phyloP scores from a whole-genome alignment of 2,888 invertebrate genomes.

The Nomada fucata region DNA sequence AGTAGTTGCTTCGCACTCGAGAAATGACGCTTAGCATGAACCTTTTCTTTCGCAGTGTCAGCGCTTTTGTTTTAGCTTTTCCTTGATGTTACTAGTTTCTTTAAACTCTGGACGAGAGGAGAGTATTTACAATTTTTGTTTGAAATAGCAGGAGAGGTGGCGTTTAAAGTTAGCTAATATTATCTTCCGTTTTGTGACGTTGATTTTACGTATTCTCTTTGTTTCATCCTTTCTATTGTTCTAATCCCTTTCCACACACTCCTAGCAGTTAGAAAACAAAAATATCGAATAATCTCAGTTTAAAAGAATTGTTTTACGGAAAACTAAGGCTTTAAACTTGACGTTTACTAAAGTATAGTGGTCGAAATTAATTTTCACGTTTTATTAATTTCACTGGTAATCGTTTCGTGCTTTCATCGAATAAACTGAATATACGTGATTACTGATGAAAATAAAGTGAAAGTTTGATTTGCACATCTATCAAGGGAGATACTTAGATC shows the following conservation, averaged over 20 bases:
- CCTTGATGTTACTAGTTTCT: slow-evolving; percentile 29
- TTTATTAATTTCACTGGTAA: neutral
- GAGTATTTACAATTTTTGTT: slow-evolving; percentile 32
- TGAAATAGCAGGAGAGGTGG: slow-evolving; percentile 21
- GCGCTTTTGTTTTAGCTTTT: slow-evolving; percentile 21
- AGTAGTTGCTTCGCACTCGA: slow-evolving; percentile 10
- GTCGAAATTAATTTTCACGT: neutral
- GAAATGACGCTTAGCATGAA: slow-evolving; percentile 14
- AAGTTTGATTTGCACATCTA: slow-evolving; percentile 25
- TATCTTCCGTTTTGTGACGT: slow-evolving; percentile 11
- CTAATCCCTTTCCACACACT: slow-evolving; percentile 5
- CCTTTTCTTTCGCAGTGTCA: neutral
- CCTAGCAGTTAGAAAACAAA: neutral
- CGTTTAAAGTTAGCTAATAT: slow-evolving; percentile 31
- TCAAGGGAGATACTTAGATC: slow-evolving; percentile 9
- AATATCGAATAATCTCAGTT: neutral
- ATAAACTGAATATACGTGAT: neutral
- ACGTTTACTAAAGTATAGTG: neutral
- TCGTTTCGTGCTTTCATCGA: neutral
- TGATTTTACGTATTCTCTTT: slow-evolving; percentile 3
- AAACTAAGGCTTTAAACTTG: no score
- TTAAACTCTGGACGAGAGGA: slow-evolving; percentile 2
- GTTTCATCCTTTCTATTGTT: neutral
- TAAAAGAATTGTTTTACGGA: neutral
- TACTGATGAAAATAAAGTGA: slow-evolving; percentile 10